A percentile compares a stretch with the other conserved stretches of the same genome.
Conservation (phyloP, 2,113 vertebrate genomes). For the Eptatretus burgeri region DNA sequence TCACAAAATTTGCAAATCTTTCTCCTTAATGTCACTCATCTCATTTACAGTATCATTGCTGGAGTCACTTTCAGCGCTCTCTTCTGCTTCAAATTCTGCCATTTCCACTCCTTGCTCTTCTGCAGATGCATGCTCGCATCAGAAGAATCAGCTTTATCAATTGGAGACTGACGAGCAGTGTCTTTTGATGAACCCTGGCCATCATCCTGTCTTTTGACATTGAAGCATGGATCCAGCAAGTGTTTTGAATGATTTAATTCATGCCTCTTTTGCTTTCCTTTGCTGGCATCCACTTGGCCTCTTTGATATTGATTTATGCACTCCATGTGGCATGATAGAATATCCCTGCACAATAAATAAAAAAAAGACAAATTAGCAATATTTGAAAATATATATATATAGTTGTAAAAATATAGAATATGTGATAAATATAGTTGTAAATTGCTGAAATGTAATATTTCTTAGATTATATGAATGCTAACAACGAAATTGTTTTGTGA, state of each 20-base stretch:
- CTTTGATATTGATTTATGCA: slow-evolving; percentile 2
- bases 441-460: slow-evolving; percentile 1
- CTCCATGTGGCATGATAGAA: slow-evolving; percentile 4
- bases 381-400: background rate
- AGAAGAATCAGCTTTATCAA: background rate
- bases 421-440: slow-evolving; percentile 6
- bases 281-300: slow-evolving; percentile 6
- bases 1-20: too few relatives aligned
- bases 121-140: slow-evolving; percentile 2
- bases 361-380: background rate
- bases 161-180: slow-evolving; percentile 5
- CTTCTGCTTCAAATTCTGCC: background rate
- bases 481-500: background rate
- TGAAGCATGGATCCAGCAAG: slow-evolving; percentile 5
- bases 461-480: slow-evolving; percentile 5
- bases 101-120: slow-evolving; percentile 7
- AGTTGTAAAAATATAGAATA: background rate
- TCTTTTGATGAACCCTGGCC: slow-evolving; percentile 7
- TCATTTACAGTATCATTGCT: background rate
- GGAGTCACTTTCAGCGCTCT: slow-evolving; percentile 4
- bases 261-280: background rate
- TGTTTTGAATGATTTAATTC: slow-evolving; percentile 2
- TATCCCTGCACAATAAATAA: slow-evolving; percentile 5
- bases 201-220: slow-evolving; percentile 1
- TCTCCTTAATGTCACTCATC: too few relatives aligned